phyloP scores from a whole-genome alignment of 2,888 invertebrate species.

The Eristalinus sepulchralis region DNA sequence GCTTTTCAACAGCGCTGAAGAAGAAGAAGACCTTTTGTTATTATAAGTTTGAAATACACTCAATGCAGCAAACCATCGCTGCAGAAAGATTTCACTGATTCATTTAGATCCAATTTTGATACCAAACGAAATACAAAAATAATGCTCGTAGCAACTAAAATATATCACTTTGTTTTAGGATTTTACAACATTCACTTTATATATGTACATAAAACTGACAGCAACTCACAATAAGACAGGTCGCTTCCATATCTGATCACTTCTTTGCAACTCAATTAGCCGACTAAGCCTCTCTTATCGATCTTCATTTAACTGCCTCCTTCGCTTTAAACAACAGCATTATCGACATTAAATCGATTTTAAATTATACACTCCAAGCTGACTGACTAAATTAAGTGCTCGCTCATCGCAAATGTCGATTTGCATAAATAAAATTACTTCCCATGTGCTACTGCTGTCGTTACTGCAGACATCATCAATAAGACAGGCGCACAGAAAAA shows the following conservation, averaged over 20 bases:
- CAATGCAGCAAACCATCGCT: too few species aligned
- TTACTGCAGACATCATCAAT: background rate
- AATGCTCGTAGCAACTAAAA: too few species aligned
- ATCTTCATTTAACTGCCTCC: background rate
- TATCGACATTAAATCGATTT: background rate
- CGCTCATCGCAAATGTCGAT: background rate
- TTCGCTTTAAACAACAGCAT: background rate
- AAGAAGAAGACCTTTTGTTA: too few species aligned
- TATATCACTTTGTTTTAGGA: too few species aligned
- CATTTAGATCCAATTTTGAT: too few species aligned
- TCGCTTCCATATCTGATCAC: background rate
- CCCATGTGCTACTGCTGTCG: background rate
- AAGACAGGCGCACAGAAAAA: background rate
- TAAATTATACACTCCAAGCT: background rate
- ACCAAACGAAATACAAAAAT: too few species aligned
- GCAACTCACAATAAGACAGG: too few species aligned
- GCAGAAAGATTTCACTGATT: too few species aligned
- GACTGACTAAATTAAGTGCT: background rate
- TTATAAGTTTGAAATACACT: too few species aligned
- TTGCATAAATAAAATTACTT: background rate
- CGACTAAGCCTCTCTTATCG: background rate
- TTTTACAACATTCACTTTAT: too few species aligned
- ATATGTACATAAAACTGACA: too few species aligned
- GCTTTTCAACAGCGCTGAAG: too few species aligned
- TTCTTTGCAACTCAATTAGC: background rate